Base-by-base conservation (phyloP, 1,140 invertebrate species). In the Drosophila mojavensis region DNA sequence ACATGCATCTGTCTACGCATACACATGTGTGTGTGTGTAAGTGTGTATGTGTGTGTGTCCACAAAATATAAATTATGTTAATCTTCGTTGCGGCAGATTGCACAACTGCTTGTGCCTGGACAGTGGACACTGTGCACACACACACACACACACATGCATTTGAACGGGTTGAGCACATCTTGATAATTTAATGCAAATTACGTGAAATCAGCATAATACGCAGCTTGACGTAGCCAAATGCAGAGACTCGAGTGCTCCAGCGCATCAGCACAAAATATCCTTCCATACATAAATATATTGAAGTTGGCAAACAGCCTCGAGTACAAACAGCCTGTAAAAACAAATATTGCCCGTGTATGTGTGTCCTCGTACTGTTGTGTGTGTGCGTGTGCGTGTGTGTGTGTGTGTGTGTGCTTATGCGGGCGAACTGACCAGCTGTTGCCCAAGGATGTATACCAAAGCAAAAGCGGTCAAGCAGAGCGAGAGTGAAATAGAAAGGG, bases 121-220 rank as follows among this genome's bases (percentile, higher is more conserved):
- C 10, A 39, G 36, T 69, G 26, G 26, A 10, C 15, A 36, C 33
- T 58, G 36, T n/a, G 20, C 33, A 56, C 54, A 55, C 2, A 65
- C 17, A 33, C 58, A 24, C 5, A 6, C 1, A 6, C 5, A 6
- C 4, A 30, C 28, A 75, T 71, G 69, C 78, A 70, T 74, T 66
- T 62, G 17, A 84, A 78, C 48, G 70, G 75, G 70, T 74, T 64
- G 65, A 73, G 62, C 67, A 68, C 80, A 85, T 78, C 75, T 85
- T 78, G 81, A 85, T 85, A 85, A 85, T 85, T 81, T 78, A 81
- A 85, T 85, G 81, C 81, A 85, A 85, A 85, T 85, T 85, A 85
- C 78, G 66, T 61, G 76, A 83, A 83, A 83, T 83, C 81, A 83
- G 81, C 81, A 85, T 84, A 85, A 85, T 81, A 73, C 74, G 75